Evolutionary conservation across 2,888 invertebrate genomes (phyloP).

Genomic region (Himalopsyche kuldschensis): DNA sequence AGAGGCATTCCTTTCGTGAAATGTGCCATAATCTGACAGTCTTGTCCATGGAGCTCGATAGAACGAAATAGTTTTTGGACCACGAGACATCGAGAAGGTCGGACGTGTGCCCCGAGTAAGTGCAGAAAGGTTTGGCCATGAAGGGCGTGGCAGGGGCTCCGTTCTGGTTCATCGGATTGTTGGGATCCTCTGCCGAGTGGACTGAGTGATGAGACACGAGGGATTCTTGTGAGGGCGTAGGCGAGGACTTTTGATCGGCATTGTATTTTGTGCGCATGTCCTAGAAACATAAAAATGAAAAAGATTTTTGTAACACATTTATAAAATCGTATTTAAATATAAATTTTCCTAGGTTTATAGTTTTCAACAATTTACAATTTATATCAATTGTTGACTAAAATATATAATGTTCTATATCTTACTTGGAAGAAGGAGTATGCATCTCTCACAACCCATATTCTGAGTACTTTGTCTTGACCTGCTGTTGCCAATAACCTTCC

Average conservation of each 20-base stretch:
- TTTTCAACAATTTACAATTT: no score
- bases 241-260: conserved; percentile 84
- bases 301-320: background rate
- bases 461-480: conserved; percentile 90
- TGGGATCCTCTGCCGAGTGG: conserved; percentile 67
- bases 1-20: conserved; percentile 93
- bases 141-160: conserved; percentile 71
- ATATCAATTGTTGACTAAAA: no score
- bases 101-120: conserved; percentile 92
- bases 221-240: conserved; percentile 91
- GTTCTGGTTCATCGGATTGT: conserved; percentile 60
- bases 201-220: conserved; percentile 65
- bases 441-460: conserved; percentile 93
- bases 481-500: conserved; percentile 94
- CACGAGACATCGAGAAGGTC: conserved; percentile 96
- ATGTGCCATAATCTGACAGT: conserved; percentile 97
- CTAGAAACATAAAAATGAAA: conserved; percentile 48
- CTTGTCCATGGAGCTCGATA: conserved; percentile 99
- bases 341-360: no score
- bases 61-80: conserved; percentile 97
- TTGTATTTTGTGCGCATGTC: conserved; percentile 96
- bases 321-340: no score
- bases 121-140: conserved; percentile 88
- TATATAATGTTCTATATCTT: conserved; percentile 30
- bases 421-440: conserved; percentile 89